Base-by-base conservation (phyloP, 2,797 vertebrate genomes). In the Pseudochirops corinnae region DNA sequence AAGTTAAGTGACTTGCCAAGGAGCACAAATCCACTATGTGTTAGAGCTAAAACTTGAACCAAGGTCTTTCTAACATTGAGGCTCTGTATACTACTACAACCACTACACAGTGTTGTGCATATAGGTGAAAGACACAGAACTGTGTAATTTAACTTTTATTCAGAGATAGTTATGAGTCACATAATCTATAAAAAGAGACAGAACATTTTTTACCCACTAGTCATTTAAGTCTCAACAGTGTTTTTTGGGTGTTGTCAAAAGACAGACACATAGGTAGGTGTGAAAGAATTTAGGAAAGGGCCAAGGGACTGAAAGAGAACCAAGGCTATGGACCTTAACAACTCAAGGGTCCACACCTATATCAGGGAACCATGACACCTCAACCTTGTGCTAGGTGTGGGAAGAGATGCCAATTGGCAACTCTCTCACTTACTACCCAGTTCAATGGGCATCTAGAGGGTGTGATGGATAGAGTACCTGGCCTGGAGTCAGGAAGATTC, bases 141-240 rank as follows among this genome's bases (percentile, higher is more conserved):
- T 16, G 13, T 5, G 57, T 28, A 87, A 56, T 10, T 28, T 92
- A 33, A 56, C 56, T 95, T 91, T 39, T 74, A n/a, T 90, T 93
- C 26, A 93, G n/a, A 96, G 95, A 94, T 53, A 90, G 29, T 56
- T 39, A 60, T 55, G 53, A 52, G 12, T 92, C n/a, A 67, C 24
- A 0, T 56, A 10, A 94, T 96, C 56, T 92, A 93, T 94, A 96
- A 90, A 87, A 94, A 67, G 94, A 90, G 24, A 94, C 29, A 95
- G 60, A 5, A 28, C 11, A 82, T 56, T 92, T 31, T 94, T 94
- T 58, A 94, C 12, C n/a, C 52, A 92, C 53, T 24, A 91, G 53
- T 53, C 94, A 92, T 91, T 55, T 39, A 91, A 2, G 13, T 39
- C 26, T 91, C 93, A 60, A 39, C 56, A 93, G 1, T 90, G 94